Evolutionary conservation across 1,140 invertebrate genomes (phyloP), one percentile per base, ranked within the genome.

Genomic region (Nephotettix cincticeps): DNA sequence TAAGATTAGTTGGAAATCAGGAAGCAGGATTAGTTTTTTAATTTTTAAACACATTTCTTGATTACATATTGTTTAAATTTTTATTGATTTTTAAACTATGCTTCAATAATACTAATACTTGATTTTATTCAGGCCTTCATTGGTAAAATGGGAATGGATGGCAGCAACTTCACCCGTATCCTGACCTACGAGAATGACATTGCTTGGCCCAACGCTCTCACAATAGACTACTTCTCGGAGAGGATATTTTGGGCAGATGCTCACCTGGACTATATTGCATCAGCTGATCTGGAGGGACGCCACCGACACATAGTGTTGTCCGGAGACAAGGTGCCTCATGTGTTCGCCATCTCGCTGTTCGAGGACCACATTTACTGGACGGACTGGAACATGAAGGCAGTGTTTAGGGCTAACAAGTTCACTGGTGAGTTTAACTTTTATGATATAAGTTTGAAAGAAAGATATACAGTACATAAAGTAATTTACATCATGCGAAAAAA

Each of bases 211-310:
- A 99, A 99, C 81, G 97, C 96, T 1, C 79, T 99, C 0, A 96
- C 97, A 0, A 93, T 99, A 63, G 98, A 99, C 77, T 98, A 96
- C 78, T 97, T 98, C 77, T 96, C 95, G 1, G 91, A 98, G 74
- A 86, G 92, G 74, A 89, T 98, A 19, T 98, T 94, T 82, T 99
- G 94, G 92, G 97, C 96, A 0, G 98, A 99, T 81, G 98, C 97
- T 74, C 98, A 99, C 87, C 84, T 99, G 27, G 97, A 99, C 82
- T 98, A 98, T 75, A 98, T 99, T 30, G 97, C 96, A 25, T 98
- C 90, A 68, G 88, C 92, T 2, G 94, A 98, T 83, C 85, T 98
- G 45, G 94, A 97, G 81, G 96, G 96, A 1, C 88, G 87, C 66
- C 90, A 95, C 78, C 84, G 93, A 1, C 91, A 95, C 69, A 85